Evolutionary conservation across 2,113 vertebrate genomes (phyloP), one percentile per base, ranked within the genome.

Genomic region (Monopterus albus): DNA sequence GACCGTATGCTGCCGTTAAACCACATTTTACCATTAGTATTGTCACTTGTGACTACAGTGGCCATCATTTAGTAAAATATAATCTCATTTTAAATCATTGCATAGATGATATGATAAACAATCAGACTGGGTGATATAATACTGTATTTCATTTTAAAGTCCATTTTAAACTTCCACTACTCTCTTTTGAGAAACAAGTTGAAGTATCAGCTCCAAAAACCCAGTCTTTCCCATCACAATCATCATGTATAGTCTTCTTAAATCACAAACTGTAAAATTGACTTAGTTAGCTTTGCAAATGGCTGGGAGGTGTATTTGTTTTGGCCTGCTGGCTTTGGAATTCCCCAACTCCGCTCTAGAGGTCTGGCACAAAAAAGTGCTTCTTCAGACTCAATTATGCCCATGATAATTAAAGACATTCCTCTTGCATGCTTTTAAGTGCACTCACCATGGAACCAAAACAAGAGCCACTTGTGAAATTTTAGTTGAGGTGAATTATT

Each of bases 251-350:
- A 45, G 55, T 18, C 47, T 67, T 28, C 23, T 78, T 78, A 78
- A 64, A 83, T 78, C 25, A 20, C 60, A 61, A 62, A 71, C 68
- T 78, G 43, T 81, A 80, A 76, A 79, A 85, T 70, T 75, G 65
- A 83, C 67, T 43, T 53, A 29, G 51, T 72, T 75, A 25, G 65
- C 55, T 49, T 77, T 46, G 63, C 38, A 72, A 84, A 74, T 35
- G 61, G 61, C 36, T 14, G 36, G 42, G 64, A 58, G 45, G 45
- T 29, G 3, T 66, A 45, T 89, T 88, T 82, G 72, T 72, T 73
- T 84, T 84, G 70, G 85, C 75, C 43, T 79, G 53, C 56, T 29
- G 60, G 51, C 50, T 29, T 51, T 66, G 61, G 55, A 72, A 83
- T 80, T 81, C 59, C 46, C 66, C n/a, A 6, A 75, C 67, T 55